These are phyloP conservation scores for Dendronephthya gigantea DNA, from an alignment of 64 coral and sea anemone genomes.

Conservation along the genomic window DNA sequence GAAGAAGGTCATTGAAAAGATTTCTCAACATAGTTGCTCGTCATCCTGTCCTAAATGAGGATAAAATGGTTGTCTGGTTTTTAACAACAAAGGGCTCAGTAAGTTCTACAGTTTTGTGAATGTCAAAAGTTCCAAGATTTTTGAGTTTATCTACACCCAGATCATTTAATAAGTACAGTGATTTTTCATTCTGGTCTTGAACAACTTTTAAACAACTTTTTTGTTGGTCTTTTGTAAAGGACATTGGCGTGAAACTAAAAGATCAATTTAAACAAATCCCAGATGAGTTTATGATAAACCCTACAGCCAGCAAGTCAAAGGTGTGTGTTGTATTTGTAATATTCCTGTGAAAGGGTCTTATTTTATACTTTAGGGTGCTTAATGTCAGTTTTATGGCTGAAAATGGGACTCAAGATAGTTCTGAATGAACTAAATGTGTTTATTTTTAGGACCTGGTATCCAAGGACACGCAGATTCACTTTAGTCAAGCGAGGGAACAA, in stretches of 20 bases:
- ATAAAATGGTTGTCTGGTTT: slow-evolving; percentile 85
- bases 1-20: slow-evolving; percentile 66
- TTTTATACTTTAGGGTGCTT: too few species aligned
- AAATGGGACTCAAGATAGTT: too few species aligned
- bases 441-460: slow-evolving; percentile 67
- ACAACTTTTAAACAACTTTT: too few species aligned
- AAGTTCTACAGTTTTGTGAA: slow-evolving; percentile 11
- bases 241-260: slow-evolving; percentile 92
- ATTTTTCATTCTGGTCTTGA: neutral
- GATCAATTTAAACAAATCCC: slow-evolving; percentile 84
- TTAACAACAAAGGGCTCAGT: slow-evolving; percentile 91
- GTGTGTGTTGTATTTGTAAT: slow-evolving; percentile 17
- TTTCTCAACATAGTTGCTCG: slow-evolving; percentile 78
- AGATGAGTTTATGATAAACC: slow-evolving; percentile 95
- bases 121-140: neutral
- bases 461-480: slow-evolving; percentile 75
- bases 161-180: too few species aligned
- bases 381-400: too few species aligned
- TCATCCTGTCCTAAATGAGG: slow-evolving; percentile 74
- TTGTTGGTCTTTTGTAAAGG: slow-evolving; percentile 23
- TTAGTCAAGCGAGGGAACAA: slow-evolving; percentile 61
- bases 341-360: too few species aligned
- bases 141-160: too few species aligned
- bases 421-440: too few species aligned
- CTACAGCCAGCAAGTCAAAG: slow-evolving; percentile 62